These are phyloP conservation scores for Sebastes reedi DNA, from an alignment of 2,797 vertebrate species.

Conservation along the genomic window DNA sequence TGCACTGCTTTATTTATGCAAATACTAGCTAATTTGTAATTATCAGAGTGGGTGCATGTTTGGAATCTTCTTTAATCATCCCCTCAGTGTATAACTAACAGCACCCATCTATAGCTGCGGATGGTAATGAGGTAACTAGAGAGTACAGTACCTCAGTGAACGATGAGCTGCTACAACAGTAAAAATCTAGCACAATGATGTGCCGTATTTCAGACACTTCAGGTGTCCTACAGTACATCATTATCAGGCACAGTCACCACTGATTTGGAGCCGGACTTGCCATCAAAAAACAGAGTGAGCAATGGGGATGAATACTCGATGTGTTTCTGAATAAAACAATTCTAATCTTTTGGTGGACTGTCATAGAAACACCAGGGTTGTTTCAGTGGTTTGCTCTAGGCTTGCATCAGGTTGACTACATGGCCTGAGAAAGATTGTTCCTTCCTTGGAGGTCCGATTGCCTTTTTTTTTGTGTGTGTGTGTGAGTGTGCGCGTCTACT, in stretches of 20 bases:
- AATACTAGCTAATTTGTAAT: constrained; percentile 71
- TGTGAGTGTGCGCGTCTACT: background rate
- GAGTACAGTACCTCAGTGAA: background rate
- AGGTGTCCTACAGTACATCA: background rate
- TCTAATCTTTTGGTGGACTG: background rate
- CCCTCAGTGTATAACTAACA: constrained; percentile 42
- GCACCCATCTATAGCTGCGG: constrained; percentile 32
- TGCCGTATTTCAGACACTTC: constrained; percentile 5
- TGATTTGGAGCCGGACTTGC: background rate
- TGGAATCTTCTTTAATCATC: constrained; percentile 59
- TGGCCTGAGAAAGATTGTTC: constrained; percentile 5
- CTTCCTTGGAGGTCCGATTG: constrained; percentile 37
- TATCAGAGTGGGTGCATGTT: constrained; percentile 67
- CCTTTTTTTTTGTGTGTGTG: background rate
- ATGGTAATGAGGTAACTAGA: constrained; percentile 42
- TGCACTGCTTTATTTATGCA: constrained; percentile 72
- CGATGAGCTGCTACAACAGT: background rate
- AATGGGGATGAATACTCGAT: background rate
- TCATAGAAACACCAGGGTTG: constrained; percentile 7
- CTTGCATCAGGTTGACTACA: constrained; percentile 57
- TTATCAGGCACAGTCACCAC: constrained; percentile 9
- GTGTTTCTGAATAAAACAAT: constrained; percentile 2
- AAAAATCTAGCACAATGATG: background rate
- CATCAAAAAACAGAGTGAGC: background rate
- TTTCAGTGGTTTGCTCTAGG: constrained; percentile 45